Evolutionary conservation across 2,888 invertebrate species (phyloP), one percentile per base, ranked within the genome.

Genomic region (Drosophila planitibia): DNA sequence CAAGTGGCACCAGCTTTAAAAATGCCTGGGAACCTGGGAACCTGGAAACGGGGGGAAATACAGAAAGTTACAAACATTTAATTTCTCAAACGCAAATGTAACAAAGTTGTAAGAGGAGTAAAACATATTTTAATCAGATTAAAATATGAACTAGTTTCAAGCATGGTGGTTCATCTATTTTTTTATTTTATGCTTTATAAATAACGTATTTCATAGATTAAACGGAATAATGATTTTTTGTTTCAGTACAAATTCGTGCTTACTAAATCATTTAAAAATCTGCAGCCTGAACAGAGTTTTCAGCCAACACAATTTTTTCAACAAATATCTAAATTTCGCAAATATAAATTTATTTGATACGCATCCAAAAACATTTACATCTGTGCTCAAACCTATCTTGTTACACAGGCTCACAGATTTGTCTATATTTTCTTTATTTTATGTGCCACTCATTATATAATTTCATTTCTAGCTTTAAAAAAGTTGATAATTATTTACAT

Each of bases 1-100:
- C 76, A 54, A 57, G 57, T 39, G 39, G 39, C 57, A 30, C 65
- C 65, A 74, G 70, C 71, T 63, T 33, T 25, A 30, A 54, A 70
- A 66, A 70, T 83, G 62, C 49, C 28, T 49, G 28, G 44, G 58
- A 63, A 25, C 47, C 58, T 41, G 47, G 7, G 19, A 41, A 30
- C 32, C 39, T 9, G 22, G 12, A 9, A 32, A 16, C 19, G 41
- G 10, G 22, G 4, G 3, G 3, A n/a, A 30, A 37, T 33, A 57
- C 7, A 58, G 16, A 30, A 14, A 30, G 47, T 47, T 70, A 19
- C 28, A 35, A 69, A 39, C 44, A 57, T 69, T 71, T 52, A 44
- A 71, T 69, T 69, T 70, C 54, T 37, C 25, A 22, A 54, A 35
- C 25, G 28, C 28, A 57, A 39, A 37, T 55, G n/a, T 37, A 57